These are phyloP conservation scores for Drosophila atroscutellata DNA, from an alignment of 2,888 invertebrate species.

Conservation along the genomic window DNA sequence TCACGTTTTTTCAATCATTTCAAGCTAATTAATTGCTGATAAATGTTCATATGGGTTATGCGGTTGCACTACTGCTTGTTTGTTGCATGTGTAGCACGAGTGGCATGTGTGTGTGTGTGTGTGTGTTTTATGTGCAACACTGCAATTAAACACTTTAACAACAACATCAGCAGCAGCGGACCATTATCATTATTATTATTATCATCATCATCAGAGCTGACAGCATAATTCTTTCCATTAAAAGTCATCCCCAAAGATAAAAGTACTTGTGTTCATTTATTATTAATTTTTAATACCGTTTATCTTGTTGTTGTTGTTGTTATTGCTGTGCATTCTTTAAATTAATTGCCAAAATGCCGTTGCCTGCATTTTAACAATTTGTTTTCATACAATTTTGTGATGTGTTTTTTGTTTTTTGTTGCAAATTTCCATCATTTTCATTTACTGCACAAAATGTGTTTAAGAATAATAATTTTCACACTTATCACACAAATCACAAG, in stretches of 20 bases:
- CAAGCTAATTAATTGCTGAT: slow-evolving; percentile 69
- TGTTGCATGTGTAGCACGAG: slow-evolving; percentile 4
- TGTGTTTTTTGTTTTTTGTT: slow-evolving; percentile 6
- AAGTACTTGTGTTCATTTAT: slow-evolving; percentile 40
- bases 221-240: slow-evolving; percentile 48
- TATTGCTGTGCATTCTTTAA: slow-evolving; percentile 20
- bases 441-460: slow-evolving; percentile 53
- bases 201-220: slow-evolving; percentile 13
- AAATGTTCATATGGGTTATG: slow-evolving; percentile 28
- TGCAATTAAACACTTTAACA: slow-evolving; percentile 54
- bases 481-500: background rate
- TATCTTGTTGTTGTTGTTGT: slow-evolving; percentile 7
- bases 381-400: slow-evolving; percentile 44
- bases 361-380: slow-evolving; percentile 54
- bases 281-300: slow-evolving; percentile 40
- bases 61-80: background rate
- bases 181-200: slow-evolving; percentile 43
- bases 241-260: slow-evolving; percentile 28
- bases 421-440: slow-evolving; percentile 54
- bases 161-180: slow-evolving; percentile 11
- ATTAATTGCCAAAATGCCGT: slow-evolving; percentile 43
- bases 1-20: slow-evolving; percentile 31
- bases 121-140: slow-evolving; percentile 15
- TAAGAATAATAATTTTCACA: slow-evolving; percentile 22
- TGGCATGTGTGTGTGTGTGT: background rate